Evolutionary conservation across 30 jellyfish, hydroid and myxozoan species (phyloP).

Genomic region (Aurelia sp.): DNA sequence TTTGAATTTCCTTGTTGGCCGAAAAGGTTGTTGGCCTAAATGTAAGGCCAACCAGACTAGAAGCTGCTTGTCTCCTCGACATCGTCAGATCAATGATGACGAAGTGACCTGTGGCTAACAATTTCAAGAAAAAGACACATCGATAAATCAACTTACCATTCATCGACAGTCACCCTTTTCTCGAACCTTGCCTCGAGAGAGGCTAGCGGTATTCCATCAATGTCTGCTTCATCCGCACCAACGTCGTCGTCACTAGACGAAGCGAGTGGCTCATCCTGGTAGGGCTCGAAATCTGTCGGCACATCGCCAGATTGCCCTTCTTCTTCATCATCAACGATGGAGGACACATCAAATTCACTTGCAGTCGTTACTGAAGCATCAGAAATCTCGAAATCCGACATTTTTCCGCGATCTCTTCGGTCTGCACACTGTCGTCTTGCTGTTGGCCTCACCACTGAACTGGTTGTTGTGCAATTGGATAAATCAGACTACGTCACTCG

Average conservation of each 20-base stretch:
- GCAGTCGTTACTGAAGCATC: conserved; percentile 8
- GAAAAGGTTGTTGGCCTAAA: too few species aligned
- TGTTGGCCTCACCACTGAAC: background rate
- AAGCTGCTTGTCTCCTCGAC: background rate
- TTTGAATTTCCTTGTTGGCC: too few species aligned
- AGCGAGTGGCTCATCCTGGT: conserved; percentile 31
- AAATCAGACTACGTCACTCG: conserved; percentile 18
- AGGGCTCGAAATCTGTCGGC: background rate
- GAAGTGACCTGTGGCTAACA: background rate
- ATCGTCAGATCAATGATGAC: background rate
- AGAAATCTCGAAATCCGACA: conserved; percentile 5
- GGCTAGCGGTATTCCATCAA: conserved; percentile 12
- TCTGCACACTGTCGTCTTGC: background rate
- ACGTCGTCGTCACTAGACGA: conserved; percentile 18
- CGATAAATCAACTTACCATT: background rate
- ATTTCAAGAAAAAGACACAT: background rate
- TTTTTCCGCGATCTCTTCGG: background rate
- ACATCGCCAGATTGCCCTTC: background rate
- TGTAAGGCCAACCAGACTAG: too few species aligned
- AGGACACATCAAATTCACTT: background rate
- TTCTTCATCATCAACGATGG: conserved; percentile 1
- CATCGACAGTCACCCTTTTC: conserved; percentile 1
- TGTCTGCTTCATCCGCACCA: conserved; percentile 18
- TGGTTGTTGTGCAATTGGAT: background rate
- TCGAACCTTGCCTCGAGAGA: conserved; percentile 12